These are phyloP conservation scores for Solenodon paradoxus DNA, from an alignment of 2,113 vertebrate species.

Conservation along the genomic window DNA sequence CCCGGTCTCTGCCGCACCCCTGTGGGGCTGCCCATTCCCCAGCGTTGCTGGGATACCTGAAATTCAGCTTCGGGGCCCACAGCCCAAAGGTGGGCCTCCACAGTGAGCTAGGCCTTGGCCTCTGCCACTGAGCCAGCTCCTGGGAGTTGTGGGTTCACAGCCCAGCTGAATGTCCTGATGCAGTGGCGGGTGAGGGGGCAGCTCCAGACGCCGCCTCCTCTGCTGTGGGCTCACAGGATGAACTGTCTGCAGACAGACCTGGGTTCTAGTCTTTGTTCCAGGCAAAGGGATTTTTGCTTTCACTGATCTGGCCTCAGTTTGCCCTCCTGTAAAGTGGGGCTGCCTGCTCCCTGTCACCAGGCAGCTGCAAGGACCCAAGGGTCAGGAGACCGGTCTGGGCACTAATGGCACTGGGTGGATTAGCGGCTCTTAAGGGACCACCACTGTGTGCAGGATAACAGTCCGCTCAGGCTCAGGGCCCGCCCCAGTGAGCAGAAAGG, in stretches of 20 bases:
- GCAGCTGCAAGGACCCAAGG: not conserved
- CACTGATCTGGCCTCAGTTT: not conserved
- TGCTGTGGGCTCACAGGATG: too few species aligned
- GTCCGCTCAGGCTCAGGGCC: not conserved
- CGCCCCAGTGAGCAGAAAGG: not conserved
- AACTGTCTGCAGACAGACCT: conserved; percentile 71
- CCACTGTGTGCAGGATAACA: accelerated
- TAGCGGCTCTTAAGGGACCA: not conserved
- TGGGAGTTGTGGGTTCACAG: too few species aligned
- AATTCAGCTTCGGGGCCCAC: too few species aligned
- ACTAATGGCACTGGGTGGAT: not conserved
- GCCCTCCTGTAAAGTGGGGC: not conserved
- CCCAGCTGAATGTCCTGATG: too few species aligned
- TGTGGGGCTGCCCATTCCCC: not conserved
- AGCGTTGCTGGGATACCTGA: too few species aligned
- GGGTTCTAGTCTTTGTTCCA: not conserved
- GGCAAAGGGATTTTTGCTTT: not conserved
- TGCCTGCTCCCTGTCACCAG: not conserved
- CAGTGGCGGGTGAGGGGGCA: too few species aligned
- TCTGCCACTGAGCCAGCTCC: too few species aligned
- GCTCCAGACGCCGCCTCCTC: too few species aligned
- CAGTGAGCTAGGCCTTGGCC: too few species aligned
- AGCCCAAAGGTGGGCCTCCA: too few species aligned
- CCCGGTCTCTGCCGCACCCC: not conserved
- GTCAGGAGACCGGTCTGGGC: accelerated